Conservation (phyloP, 2,797 vertebrate species). For the Rhadinocentrus ornatus region DNA sequence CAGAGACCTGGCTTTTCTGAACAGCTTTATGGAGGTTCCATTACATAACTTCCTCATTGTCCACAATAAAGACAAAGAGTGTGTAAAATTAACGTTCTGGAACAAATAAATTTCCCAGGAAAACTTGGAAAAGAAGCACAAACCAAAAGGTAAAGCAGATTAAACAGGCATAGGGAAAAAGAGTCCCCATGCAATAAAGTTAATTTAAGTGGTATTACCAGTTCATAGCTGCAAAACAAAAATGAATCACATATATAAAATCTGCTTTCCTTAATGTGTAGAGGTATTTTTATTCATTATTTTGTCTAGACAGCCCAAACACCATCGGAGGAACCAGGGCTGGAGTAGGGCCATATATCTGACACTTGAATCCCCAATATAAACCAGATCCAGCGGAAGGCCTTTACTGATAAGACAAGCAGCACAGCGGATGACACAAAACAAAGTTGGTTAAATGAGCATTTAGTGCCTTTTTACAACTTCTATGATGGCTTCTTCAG, state of each 20-base stretch:
- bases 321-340: conserved; percentile 48
- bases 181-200: not conserved
- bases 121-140: conserved; percentile 37
- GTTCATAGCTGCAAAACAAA: not conserved
- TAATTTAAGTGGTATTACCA: not conserved
- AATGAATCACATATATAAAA: conserved; percentile 1
- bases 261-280: not conserved
- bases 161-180: not conserved
- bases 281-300: conserved; percentile 24
- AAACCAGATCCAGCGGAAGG: conserved; percentile 72
- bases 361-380: conserved; percentile 58
- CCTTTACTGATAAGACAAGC: conserved; percentile 76
- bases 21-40: conserved; percentile 76
- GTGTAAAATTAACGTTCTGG: conserved; percentile 84
- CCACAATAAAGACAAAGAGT: conserved; percentile 80
- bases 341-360: conserved; percentile 69
- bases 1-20: conserved; percentile 74
- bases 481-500: conserved; percentile 57
- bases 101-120: conserved; percentile 79
- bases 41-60: conserved; percentile 82
- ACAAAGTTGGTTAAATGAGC: conserved; percentile 58
- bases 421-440: conserved; percentile 52
- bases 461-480: conserved; percentile 69
- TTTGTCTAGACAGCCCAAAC: conserved; percentile 63
- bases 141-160: conserved; percentile 21